These are phyloP conservation scores for Eurystomus gularis DNA, from an alignment of 2,113 vertebrate species.

Conservation along the genomic window DNA sequence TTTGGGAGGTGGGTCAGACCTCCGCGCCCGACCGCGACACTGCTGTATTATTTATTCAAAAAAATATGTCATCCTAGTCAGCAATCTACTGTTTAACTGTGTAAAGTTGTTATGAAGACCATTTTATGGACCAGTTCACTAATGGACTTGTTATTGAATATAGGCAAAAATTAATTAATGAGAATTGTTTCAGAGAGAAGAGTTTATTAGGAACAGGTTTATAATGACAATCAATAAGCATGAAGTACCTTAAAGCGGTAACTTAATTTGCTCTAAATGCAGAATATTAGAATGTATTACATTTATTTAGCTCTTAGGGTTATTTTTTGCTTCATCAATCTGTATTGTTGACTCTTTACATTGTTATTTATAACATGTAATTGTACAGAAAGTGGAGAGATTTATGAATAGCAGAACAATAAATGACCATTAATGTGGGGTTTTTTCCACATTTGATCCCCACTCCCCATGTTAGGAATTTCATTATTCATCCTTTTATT, in stretches of 20 bases:
- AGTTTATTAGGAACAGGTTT: neutral
- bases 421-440: neutral
- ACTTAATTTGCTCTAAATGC: neutral
- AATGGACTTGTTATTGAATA: neutral
- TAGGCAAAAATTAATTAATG: neutral
- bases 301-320: neutral
- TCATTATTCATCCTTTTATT: neutral
- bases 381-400: neutral
- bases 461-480: neutral
- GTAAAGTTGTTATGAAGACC: neutral
- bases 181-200: neutral
- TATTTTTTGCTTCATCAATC: slow-evolving; percentile 12
- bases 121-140: neutral
- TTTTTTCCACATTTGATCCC: neutral
- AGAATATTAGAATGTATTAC: slow-evolving; percentile 18
- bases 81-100: neutral
- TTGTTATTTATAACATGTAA: neutral
- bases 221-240: slow-evolving; percentile 1
- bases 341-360: neutral
- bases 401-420: neutral
- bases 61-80: neutral
- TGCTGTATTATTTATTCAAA: neutral
- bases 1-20: too few relatives aligned
- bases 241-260: neutral
- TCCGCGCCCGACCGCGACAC: too few relatives aligned